Evolutionary conservation across 2,797 vertebrate species (phyloP).

Genomic region (Echiichthys vipera): DNA sequence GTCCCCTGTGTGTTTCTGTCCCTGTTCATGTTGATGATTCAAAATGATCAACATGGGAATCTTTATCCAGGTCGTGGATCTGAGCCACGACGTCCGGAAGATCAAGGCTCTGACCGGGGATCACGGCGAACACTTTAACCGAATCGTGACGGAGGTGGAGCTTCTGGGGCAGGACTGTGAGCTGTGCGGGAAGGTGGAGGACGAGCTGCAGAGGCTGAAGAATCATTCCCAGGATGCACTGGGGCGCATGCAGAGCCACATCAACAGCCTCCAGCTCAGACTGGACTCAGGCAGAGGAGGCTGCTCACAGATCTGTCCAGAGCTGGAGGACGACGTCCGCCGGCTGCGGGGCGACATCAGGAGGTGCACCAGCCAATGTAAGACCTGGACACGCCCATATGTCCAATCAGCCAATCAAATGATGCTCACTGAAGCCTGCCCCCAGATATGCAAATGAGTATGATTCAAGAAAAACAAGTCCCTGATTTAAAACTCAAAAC

Average conservation of each 20-base stretch:
- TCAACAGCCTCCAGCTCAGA: conserved; percentile 67
- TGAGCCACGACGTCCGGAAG: conserved; percentile 81
- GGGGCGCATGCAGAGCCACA: conserved; percentile 76
- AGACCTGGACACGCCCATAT: conserved; percentile 59
- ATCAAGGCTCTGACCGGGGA: conserved; percentile 84
- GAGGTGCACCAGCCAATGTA: conserved; percentile 76
- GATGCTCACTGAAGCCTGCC: not conserved
- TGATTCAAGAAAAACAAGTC: no score
- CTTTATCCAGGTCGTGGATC: conserved; percentile 72
- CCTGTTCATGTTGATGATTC: no score
- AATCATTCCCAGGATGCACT: conserved; percentile 84
- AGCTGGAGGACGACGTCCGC: conserved; percentile 77
- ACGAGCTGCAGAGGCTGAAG: conserved; percentile 79
- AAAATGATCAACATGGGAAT: conserved; percentile 8
- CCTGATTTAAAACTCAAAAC: no score
- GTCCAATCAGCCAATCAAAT: conserved; percentile 24
- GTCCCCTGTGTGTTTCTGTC: no score
- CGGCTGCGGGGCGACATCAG: conserved; percentile 76
- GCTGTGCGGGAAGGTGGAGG: conserved; percentile 75
- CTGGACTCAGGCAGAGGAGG: conserved; percentile 58
- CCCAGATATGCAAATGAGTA: no score
- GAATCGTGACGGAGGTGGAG: conserved; percentile 83
- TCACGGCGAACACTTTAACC: conserved; percentile 82
- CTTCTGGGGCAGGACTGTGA: conserved; percentile 80
- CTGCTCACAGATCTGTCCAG: conserved; percentile 80